These are phyloP conservation scores for Drosophila percnosoma DNA, from an alignment of 2,888 invertebrate genomes.

Conservation along the genomic window DNA sequence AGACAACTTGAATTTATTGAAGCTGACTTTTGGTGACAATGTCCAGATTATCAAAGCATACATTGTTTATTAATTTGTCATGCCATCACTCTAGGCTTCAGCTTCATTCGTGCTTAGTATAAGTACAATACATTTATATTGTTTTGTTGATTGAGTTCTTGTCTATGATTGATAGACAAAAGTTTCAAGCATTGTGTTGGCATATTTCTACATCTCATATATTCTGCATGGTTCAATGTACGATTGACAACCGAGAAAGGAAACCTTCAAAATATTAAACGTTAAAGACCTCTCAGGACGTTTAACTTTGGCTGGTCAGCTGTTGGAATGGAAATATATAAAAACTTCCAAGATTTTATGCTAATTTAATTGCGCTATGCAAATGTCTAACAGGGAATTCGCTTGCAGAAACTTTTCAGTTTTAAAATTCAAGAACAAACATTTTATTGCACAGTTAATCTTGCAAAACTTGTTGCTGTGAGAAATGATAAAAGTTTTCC, in stretches of 20 bases:
- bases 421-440: constrained; percentile 21
- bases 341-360: constrained; percentile 1
- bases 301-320: constrained; percentile 15
- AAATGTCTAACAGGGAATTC: constrained; percentile 15
- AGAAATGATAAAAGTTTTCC: constrained; percentile 22
- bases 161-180: neutral
- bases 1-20: neutral
- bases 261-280: neutral
- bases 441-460: constrained; percentile 7
- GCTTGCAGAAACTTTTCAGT: constrained; percentile 15
- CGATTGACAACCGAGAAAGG: neutral
- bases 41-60: neutral
- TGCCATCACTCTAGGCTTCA: neutral
- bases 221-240: constrained; percentile 10
- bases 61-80: too few relatives aligned
- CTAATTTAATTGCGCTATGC: constrained; percentile 29
- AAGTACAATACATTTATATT: neutral
- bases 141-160: neutral
- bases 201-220: too few relatives aligned
- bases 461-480: constrained; percentile 1
- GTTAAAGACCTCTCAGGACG: neutral
- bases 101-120: neutral
- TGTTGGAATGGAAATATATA: neutral
- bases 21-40: neutral
- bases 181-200: neutral